These are phyloP conservation scores for Rhynchotus rufescens DNA, from an alignment of 2,797 vertebrate genomes.

Conservation along the genomic window DNA sequence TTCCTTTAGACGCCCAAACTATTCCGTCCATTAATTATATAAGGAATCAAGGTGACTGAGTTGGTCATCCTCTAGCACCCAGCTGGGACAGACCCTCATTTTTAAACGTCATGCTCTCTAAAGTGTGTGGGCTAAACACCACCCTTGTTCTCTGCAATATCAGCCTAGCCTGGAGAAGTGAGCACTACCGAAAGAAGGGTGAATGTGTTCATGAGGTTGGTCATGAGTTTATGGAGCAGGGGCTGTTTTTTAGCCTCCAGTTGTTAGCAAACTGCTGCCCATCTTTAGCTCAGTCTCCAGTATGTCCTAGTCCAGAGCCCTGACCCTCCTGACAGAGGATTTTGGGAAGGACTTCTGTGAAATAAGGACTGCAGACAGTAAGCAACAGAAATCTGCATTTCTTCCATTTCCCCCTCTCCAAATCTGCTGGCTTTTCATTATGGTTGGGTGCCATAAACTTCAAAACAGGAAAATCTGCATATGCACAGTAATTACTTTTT, in stretches of 20 bases:
- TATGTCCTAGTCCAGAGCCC: background rate
- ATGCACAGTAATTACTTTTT: conserved; percentile 48
- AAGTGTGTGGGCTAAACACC: background rate
- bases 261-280: background rate
- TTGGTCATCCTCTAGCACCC: background rate
- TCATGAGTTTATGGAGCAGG: background rate
- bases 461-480: conserved; percentile 21
- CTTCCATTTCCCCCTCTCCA: background rate
- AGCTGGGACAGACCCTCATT: background rate
- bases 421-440: conserved; percentile 43
- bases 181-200: background rate
- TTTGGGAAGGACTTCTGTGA: background rate
- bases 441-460: conserved; percentile 48
- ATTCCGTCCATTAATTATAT: background rate
- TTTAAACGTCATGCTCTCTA: background rate
- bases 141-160: background rate
- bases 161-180: background rate
- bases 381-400: conserved; percentile 1
- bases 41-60: background rate
- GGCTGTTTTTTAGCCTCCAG: background rate
- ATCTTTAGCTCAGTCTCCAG: background rate
- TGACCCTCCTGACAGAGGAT: background rate
- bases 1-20: background rate
- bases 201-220: background rate
- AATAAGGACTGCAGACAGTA: background rate